Base-by-base conservation (phyloP, 1,140 invertebrate genomes). In the Lordiphosa mommai region DNA sequence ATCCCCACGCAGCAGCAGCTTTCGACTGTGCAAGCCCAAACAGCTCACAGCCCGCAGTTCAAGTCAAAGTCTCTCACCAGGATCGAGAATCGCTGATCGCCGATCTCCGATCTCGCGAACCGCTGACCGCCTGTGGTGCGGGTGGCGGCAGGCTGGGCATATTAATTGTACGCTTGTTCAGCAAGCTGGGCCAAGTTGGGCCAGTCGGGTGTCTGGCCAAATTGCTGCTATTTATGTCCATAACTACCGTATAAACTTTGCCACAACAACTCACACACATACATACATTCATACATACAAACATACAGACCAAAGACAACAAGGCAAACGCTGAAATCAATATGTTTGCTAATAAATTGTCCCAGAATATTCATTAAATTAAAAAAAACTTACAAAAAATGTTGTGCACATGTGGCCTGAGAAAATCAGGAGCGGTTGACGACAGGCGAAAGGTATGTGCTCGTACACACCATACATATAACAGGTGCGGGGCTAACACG, bases 161-260 rank as follows among this genome's bases (percentile, higher is more conserved):
- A 82, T 82, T 82, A 82, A 82, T 82, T 82, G 72, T 82, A 71
- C 56, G 77, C 77, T 82, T 82, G 77, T 82, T 76, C 67, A 61
- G 61, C 73, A 70, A 70, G 59, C 72, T 37, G 40, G 53, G 47
- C 40, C 64, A 46, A 64, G 34, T 50, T 53, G 43, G 20, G 32
- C 16, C 32, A 73, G 74, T 58, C 72, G 80, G 71, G 84, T 87
- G 84, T 87, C 84, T 87, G 84, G 58, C 76, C 79, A 87, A 87
- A 87, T 87, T 87, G 85, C 77, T 87, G 85, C 85, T 87, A 87
- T 87, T 87, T 87, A 87, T 87, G 85, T 87, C 67, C 67, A 71
- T 79, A 87, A 87, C 85, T 87, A 87, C 85, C 85, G 85, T 77
- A 87, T 87, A 87, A 87, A 74, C 80, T 87, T 87, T 53, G 61